Conservation (phyloP, 2,888 invertebrate genomes). For the Cerastis rubricosa region DNA sequence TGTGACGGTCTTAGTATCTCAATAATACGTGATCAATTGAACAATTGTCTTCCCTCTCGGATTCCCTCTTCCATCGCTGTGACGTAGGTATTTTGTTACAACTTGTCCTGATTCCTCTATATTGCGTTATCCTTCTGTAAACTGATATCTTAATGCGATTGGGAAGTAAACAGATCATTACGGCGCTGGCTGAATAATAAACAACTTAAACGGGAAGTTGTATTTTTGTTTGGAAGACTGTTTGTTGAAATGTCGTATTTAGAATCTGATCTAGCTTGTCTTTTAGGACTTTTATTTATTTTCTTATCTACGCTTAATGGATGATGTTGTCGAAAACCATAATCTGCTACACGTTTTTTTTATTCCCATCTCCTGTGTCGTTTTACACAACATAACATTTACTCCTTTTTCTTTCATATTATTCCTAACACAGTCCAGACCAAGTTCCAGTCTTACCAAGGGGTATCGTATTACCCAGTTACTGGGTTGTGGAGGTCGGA, state of each 20-base stretch:
- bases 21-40: slow-evolving; percentile 79
- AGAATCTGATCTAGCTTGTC: background rate
- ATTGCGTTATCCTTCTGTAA: slow-evolving; percentile 51
- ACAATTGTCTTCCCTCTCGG: slow-evolving; percentile 72
- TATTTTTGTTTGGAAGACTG: slow-evolving; percentile 12
- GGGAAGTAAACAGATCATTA: slow-evolving; percentile 56
- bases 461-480: too few relatives aligned
- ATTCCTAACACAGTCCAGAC: too few relatives aligned
- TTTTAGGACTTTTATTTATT: background rate
- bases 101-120: slow-evolving; percentile 42
- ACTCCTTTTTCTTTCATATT: too few relatives aligned
- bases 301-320: background rate
- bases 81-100: slow-evolving; percentile 47
- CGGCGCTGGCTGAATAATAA: slow-evolving; percentile 23
- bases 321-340: slow-evolving; percentile 8
- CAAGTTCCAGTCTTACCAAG: too few relatives aligned
- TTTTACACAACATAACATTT: too few relatives aligned
- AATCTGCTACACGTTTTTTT: too few relatives aligned
- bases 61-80: slow-evolving; percentile 25
- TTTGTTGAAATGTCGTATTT: background rate
- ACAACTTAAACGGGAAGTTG: slow-evolving; percentile 17
- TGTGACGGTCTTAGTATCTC: slow-evolving; percentile 62
- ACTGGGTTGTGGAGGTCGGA: too few relatives aligned
- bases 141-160: slow-evolving; percentile 57
- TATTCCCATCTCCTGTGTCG: too few relatives aligned